Conservation (phyloP, 1,140 invertebrate genomes). For the Contarinia nasturtii region DNA sequence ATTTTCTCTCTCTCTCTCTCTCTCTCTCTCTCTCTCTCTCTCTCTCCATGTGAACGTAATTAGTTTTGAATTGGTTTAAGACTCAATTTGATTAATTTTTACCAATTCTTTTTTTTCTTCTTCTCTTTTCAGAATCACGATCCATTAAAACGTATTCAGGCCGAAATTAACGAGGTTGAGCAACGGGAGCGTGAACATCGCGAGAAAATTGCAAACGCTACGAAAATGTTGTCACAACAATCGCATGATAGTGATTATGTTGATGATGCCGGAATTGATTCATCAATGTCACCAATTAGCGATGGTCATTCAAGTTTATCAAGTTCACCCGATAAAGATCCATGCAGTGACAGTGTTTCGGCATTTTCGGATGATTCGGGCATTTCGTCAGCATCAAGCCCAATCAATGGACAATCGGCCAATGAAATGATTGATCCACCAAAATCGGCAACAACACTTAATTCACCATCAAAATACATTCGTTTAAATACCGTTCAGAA, state of each 20-base stretch:
- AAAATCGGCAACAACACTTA: background rate
- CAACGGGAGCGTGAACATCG: slow-evolving; percentile 43
- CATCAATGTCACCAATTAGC: slow-evolving; percentile 7
- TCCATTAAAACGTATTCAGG: slow-evolving; percentile 39
- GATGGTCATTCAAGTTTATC: slow-evolving; percentile 3
- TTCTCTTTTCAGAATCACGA: slow-evolving; percentile 31
- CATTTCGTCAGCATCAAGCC: slow-evolving; percentile 19
- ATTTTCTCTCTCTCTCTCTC: no score
- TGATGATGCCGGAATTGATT: slow-evolving; percentile 7
- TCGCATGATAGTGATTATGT: background rate
- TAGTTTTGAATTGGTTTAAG: no score
- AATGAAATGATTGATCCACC: slow-evolving; percentile 6
- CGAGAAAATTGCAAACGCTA: slow-evolving; percentile 25
- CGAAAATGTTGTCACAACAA: background rate
- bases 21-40: no score
- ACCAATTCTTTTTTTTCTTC: slow-evolving; percentile 2
- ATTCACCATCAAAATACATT: slow-evolving; percentile 16
- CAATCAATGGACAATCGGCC: slow-evolving; percentile 7
- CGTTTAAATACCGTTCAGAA: slow-evolving; percentile 18
- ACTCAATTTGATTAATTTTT: background rate
- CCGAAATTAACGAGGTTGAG: slow-evolving; percentile 46
- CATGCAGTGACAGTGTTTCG: slow-evolving; percentile 7
- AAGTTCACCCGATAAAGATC: slow-evolving; percentile 4
- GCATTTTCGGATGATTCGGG: slow-evolving; percentile 16
- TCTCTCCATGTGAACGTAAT: no score